Evolutionary conservation across 2,113 vertebrate genomes (phyloP), one percentile per base, ranked within the genome.

Genomic region (Elaphurus davidianus): DNA sequence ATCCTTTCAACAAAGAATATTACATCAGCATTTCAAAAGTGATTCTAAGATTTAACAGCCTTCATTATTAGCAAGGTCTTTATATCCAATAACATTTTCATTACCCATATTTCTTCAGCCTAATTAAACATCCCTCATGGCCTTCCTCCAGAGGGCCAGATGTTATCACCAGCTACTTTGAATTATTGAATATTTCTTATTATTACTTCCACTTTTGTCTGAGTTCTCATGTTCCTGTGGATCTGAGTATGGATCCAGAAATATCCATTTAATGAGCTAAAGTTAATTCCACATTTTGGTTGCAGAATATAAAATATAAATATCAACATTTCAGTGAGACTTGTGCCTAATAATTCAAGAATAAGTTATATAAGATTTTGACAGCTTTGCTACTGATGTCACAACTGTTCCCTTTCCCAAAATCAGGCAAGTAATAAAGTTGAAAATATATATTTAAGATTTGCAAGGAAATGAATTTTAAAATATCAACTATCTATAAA

Each of bases 321-420:
- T 79, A 33, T 60, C 27, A 91, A 79, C 9, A 74, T 81, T 95
- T 82, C 27, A 64, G 36, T 50, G 17, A 94, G 17, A 67, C 40
- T 13, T 78, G 19, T 97, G 28, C 3, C 71, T 94, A 40, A 78
- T 90, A 87, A 96, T 50, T 82, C 50, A 98, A 78, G 47, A 96
- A 96, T 67, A 96, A 90, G 95, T 94, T 79, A 92, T 47, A 60
- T 4, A 54, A 84, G 21, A 40, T 92, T 71, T 92, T 57, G 59
- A 87, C 47, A 83, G 8, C 45, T 92, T 85, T 40, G 28, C 43
- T 40, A 62, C 11, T 79, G 45, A 91, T 52, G 94, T 87, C 60
- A 82, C 87, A 95, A 74, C 7, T 19, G 94, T 85, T 87, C 40
- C 7, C 71, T 96, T 91, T 64, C 43, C 40, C 33, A 83, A 60